Percentiles rank a stretch among this genome's conserved stretches.
Conservation (phyloP, 1,140 invertebrate species). For the Scaptomyza hsui region DNA sequence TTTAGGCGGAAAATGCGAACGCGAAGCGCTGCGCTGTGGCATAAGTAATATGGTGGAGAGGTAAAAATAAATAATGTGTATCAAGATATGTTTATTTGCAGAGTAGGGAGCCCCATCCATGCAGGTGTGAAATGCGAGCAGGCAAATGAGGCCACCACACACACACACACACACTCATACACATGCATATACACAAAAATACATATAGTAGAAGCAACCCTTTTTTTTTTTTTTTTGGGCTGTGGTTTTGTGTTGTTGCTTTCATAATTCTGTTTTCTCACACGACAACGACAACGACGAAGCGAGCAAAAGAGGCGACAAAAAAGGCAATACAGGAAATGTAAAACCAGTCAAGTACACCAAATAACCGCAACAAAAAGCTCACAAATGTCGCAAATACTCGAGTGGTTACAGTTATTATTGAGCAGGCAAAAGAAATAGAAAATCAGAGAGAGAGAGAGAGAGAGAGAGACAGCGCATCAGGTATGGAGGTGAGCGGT, state of each 20-base stretch:
- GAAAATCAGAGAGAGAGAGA: conserved; percentile 2
- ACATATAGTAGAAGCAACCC: conserved; percentile 39
- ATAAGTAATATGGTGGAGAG: conserved; percentile 47
- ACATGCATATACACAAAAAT: conserved; percentile 18
- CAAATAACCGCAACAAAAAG: conserved; percentile 67
- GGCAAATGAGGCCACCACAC: conserved; percentile 41
- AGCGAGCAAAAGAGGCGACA: conserved; percentile 30
- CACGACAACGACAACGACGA: conserved; percentile 24
- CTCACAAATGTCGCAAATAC: conserved; percentile 36
- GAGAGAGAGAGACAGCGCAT: background rate
- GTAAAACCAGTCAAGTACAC: conserved; percentile 68
- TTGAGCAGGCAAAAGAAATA: conserved; percentile 6
- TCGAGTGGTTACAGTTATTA: conserved; percentile 36
- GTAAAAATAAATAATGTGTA: conserved; percentile 55
- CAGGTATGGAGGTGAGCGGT: conserved; percentile 1
- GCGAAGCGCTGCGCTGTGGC: conserved; percentile 15
- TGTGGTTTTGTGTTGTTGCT: conserved; percentile 55
- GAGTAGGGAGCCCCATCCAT: conserved; percentile 24
- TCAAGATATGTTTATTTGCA: conserved; percentile 56
- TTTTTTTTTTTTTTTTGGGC: conserved; percentile 32
- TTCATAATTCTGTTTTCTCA: conserved; percentile 64
- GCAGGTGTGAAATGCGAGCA: conserved; percentile 75
- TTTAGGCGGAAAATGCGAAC: conserved; percentile 67
- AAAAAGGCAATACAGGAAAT: conserved; percentile 76
- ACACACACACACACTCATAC: conserved; percentile 15